Evolutionary conservation across 2,888 invertebrate genomes (phyloP).

Genomic region (Podotricha telesiphe): DNA sequence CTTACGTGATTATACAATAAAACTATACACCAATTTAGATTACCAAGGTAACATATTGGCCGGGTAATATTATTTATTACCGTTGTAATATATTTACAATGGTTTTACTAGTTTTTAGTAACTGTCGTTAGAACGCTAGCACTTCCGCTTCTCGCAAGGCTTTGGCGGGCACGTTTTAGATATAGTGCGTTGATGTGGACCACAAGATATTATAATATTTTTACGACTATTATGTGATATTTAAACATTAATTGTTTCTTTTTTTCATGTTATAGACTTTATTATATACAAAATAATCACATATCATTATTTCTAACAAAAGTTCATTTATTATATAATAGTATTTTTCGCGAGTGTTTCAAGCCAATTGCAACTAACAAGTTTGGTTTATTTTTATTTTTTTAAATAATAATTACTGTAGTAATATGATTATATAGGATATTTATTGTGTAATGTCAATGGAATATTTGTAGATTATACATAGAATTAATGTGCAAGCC

Average conservation of each 20-base stretch:
- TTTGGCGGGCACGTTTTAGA: constrained; percentile 60
- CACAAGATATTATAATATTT: constrained; percentile 68
- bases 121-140: constrained; percentile 35
- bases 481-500: constrained; percentile 32
- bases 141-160: constrained; percentile 28
- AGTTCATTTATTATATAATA: constrained; percentile 40
- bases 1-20: constrained; percentile 19
- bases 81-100: not conserved
- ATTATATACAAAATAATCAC: constrained; percentile 73
- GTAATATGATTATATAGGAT: constrained; percentile 28
- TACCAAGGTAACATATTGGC: not conserved
- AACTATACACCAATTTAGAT: not conserved
- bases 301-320: constrained; percentile 79
- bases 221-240: constrained; percentile 82
- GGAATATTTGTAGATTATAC: constrained; percentile 24
- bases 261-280: constrained; percentile 72
- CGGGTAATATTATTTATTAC: not conserved
- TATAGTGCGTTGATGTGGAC: constrained; percentile 68
- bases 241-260: constrained; percentile 74
- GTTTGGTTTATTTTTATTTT: constrained; percentile 16
- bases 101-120: not conserved
- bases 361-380: constrained; percentile 29
- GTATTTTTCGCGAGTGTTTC: constrained; percentile 15
- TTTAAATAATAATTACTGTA: not conserved
- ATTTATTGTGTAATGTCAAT: constrained; percentile 39